Percentiles rank a stretch among this genome's conserved stretches.
Conservation (phyloP, 2,888 invertebrate species). For the Parnassius smintheus region DNA sequence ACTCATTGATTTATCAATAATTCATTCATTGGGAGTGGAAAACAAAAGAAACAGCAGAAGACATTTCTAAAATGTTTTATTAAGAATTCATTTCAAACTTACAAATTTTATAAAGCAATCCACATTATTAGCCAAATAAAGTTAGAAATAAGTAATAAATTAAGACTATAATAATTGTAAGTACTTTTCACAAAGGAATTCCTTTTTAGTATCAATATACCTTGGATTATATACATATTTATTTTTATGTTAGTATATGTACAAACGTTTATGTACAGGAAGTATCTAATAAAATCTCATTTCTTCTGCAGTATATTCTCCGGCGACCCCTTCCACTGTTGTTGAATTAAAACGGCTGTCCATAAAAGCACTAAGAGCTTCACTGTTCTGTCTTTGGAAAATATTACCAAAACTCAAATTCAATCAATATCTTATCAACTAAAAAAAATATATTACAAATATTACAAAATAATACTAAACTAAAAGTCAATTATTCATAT, state of each 20-base stretch:
- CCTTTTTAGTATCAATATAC: too few species aligned
- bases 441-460: constrained; percentile 4
- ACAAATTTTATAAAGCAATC: too few species aligned
- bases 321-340: background rate
- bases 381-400: constrained; percentile 6
- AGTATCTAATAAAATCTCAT: background rate
- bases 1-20: too few species aligned
- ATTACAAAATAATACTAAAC: constrained; percentile 3
- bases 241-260: background rate
- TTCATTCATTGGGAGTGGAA: background rate
- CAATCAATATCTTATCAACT: constrained; percentile 1
- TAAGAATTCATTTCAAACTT: too few species aligned
- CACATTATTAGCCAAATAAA: too few species aligned
- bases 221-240: too few species aligned
- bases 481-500: constrained; percentile 2
- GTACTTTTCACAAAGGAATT: too few species aligned
- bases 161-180: too few species aligned
- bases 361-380: background rate
- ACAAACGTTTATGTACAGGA: constrained; percentile 1
- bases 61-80: background rate
- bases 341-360: background rate
- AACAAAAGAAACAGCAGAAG: background rate
- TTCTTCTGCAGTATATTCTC: background rate
- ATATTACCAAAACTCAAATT: constrained; percentile 7
- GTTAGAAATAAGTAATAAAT: too few species aligned